Base-by-base conservation (phyloP, 1,140 invertebrate genomes). In the Caenorhabditis inopinata region DNA sequence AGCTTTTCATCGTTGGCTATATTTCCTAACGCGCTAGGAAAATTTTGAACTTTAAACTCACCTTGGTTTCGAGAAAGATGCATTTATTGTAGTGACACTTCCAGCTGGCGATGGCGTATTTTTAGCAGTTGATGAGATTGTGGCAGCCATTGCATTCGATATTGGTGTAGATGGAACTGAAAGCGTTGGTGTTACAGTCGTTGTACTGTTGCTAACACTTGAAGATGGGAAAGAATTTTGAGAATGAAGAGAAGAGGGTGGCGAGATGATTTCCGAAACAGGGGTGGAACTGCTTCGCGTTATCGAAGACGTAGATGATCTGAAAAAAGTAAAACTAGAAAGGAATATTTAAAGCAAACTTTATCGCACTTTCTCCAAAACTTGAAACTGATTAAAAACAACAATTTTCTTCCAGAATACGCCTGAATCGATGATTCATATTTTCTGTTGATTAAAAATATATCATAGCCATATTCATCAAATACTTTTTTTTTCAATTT, bases 81-180 rank as follows among this genome's bases (percentile, higher is more conserved):
- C 58, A 0, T 6, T 21, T 11, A 68, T 68, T n/a, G 58, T 68
- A 18, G 58, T 68, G 32, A 68, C 58, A 68, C 58, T 68, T 68
- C 58, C 58, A 18, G 58, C 58, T 4, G 73, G 46, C 9, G 79
- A 73, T 11, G 51, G 47, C 3, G 79, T 38, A 35, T 58, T 58
- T 27, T 49, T 47, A 3, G 79, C 49, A 1, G 79, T 18, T n/a
- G 79, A 80, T 5, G 79, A 62, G 11, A 48, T 48, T 1, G 79
- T 32, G 0, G 79, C 42, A 9, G 74, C 29, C 47, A 58, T 58
- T n/a, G 35, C 58, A 21, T 68, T 68, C 32, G 58, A 53, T 2
- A 25, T 21, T 7, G 58, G 58, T 23, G 58, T 68, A 11, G 58
- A 68, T 38, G 58, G 58, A 18, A 38, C n/a, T 38, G 32, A 35